Base-by-base conservation (phyloP, 2,113 vertebrate genomes). In the Riparia riparia region DNA sequence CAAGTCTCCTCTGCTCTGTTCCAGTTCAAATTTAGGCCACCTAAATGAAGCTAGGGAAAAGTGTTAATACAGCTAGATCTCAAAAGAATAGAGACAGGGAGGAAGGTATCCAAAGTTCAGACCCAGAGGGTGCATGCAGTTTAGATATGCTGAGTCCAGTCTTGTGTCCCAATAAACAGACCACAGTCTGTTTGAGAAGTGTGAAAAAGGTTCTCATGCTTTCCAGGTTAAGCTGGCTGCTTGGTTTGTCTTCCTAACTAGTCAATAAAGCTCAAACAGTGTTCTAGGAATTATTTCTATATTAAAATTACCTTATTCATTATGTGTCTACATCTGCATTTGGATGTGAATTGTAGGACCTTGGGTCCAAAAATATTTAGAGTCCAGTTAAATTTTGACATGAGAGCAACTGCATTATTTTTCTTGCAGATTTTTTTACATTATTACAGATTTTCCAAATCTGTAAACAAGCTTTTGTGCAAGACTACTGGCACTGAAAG, bases 381-480 rank as follows among this genome's bases (percentile, higher is more conserved):
- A 90, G n/a, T 70, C 51, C 44, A 83, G 82, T 95, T 87, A 91
- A 73, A 90, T 89, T 89, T 79, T 96, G 86, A 94, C 77, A 78
- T 32, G 42, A 56, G 49, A 96, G 68, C 56, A 81, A 86, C 63
- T 83, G 60, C 71, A 68, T 86, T 91, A 91, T 76, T 96, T 91
- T 79, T 61, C 81, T 91, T 37, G 37, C 37, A 37, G 37, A 37
- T 37, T 37, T 37, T 37, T 37, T 37, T 37, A 37, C 37, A 37
- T 37, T 37, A 37, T 37, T 37, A 37, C 37, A 37, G 37, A 51
- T 92, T 91, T 86, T 94, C 41, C 61, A 58, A 78, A 84, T 94
- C 79, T 86, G 80, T 84, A 96, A 96, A 92, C 88, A 96, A 80
- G 58, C 42, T 91, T 97, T 96, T 96, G 51, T 88, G 84, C 51